Conservation (phyloP, 2,797 vertebrate species). For the Tachyglossus aculeatus region DNA sequence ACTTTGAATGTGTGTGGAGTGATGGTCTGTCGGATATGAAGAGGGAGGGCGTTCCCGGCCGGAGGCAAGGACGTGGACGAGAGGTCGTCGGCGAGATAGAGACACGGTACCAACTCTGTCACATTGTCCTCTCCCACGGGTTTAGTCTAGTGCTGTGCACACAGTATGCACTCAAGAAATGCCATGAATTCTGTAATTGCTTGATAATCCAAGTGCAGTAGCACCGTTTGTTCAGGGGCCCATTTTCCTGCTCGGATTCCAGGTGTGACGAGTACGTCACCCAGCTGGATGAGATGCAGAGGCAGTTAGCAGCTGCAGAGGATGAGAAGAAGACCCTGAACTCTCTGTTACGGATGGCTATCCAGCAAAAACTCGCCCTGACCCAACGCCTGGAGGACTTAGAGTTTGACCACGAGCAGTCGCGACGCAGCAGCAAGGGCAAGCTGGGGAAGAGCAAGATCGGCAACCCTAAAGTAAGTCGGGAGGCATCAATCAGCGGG, state of each 20-base stretch:
- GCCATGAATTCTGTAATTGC: conserved; percentile 3
- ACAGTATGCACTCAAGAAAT: conserved; percentile 10
- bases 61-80: too few species aligned
- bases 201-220: too few species aligned
- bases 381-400: conserved; percentile 97
- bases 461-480: conserved; percentile 98
- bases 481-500: conserved; percentile 77
- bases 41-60: too few species aligned
- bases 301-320: conserved; percentile 95
- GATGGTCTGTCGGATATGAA: too few species aligned
- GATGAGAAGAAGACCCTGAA: conserved; percentile 99
- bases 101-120: too few species aligned
- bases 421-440: conserved; percentile 86
- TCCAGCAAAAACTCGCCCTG: conserved; percentile 97
- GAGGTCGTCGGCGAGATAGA: too few species aligned
- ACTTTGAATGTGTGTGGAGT: too few species aligned
- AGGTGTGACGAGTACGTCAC: conserved; percentile 98
- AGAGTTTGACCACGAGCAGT: conserved; percentile 98
- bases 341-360: conserved; percentile 96
- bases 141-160: too few species aligned
- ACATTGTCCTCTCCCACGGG: too few species aligned
- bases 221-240: conserved; percentile 2
- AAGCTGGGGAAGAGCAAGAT: conserved; percentile 92
- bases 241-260: conserved; percentile 22
- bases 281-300: conserved; percentile 98